A percentile compares a stretch with the other conserved stretches of the same genome.
phyloP scores from a whole-genome alignment of 2,797 vertebrate species.

The Xenentodon cancila region DNA sequence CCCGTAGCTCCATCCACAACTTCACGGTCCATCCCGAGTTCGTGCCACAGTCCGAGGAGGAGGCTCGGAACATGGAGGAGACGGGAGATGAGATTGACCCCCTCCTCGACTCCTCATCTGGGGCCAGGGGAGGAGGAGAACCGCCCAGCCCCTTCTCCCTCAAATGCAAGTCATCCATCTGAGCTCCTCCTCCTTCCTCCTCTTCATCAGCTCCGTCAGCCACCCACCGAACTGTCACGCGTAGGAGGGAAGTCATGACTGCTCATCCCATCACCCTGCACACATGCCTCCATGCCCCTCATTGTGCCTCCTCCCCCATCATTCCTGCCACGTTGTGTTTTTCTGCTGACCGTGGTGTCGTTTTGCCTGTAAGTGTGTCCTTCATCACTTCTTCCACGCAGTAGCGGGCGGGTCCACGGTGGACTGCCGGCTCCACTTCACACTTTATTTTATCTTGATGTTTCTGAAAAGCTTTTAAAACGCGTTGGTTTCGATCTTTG shows the following conservation, averaged over 20 bases:
- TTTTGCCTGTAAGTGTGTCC: slow-evolving; percentile 66
- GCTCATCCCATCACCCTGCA: slow-evolving; percentile 32
- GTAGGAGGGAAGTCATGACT: slow-evolving; percentile 53
- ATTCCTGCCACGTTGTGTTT: slow-evolving; percentile 25
- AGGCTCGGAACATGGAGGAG: slow-evolving; percentile 84
- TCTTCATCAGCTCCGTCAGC: slow-evolving; percentile 29
- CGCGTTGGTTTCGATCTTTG: slow-evolving; percentile 31
- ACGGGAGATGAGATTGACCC: slow-evolving; percentile 64
- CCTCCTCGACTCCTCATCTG: slow-evolving; percentile 47
- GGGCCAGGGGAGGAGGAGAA: slow-evolving; percentile 56
- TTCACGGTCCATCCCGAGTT: slow-evolving; percentile 98
- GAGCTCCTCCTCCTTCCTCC: slow-evolving; percentile 66
- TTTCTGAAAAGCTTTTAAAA: slow-evolving; percentile 45
- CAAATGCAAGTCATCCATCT: slow-evolving; percentile 85
- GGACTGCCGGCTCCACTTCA: slow-evolving; percentile 37
- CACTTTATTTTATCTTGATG: slow-evolving; percentile 31
- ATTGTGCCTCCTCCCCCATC: slow-evolving; percentile 7
- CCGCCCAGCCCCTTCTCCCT: slow-evolving; percentile 76
- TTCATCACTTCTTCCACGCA: slow-evolving; percentile 15
- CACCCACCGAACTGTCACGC: slow-evolving; percentile 48
- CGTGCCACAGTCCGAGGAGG: slow-evolving; percentile 87
- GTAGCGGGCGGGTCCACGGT: slow-evolving; percentile 42
- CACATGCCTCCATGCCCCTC: not conserved
- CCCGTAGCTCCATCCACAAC: slow-evolving; percentile 93
- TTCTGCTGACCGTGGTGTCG: slow-evolving; percentile 67